Conservation (phyloP, 2,888 invertebrate genomes). For the Tinea semifulvella region DNA sequence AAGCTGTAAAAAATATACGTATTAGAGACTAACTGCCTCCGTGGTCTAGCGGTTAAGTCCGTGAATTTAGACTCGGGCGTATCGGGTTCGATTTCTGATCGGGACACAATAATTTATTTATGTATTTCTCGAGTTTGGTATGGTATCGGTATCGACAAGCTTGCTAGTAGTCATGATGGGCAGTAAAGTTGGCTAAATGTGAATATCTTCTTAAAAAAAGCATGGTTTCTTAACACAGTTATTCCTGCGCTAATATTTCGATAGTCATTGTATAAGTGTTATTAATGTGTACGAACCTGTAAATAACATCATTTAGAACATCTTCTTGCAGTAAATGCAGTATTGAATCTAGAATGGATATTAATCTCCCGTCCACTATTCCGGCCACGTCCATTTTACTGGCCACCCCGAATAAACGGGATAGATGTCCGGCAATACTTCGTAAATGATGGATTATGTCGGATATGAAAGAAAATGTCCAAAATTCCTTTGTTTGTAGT, state of each 20-base stretch:
- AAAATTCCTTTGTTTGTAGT: constrained; percentile 51
- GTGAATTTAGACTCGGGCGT: too few relatives aligned
- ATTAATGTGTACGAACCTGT: constrained; percentile 54
- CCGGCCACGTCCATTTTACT: constrained; percentile 46
- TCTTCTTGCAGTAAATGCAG: constrained; percentile 54
- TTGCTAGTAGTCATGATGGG: too few relatives aligned
- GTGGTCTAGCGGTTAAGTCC: too few relatives aligned
- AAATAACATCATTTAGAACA: constrained; percentile 45
- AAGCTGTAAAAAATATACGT: constrained; percentile 36
- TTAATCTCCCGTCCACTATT: constrained; percentile 33
- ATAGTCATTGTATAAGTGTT: too few relatives aligned
- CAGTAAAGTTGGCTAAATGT: too few relatives aligned
- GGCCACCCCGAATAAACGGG: constrained; percentile 49
- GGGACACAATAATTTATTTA: too few relatives aligned
- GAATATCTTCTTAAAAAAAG: too few relatives aligned
- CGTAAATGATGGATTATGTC: constrained; percentile 46
- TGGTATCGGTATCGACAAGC: neutral
- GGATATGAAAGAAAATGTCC: constrained; percentile 55
- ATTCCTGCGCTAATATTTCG: too few relatives aligned
- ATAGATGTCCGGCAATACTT: constrained; percentile 39
- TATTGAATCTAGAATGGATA: constrained; percentile 46
- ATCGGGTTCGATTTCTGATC: too few relatives aligned
- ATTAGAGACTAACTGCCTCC: too few relatives aligned
- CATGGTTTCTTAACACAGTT: too few relatives aligned
- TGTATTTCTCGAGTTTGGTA: neutral